Percentiles rank a stretch among this genome's conserved stretches.
Conservation (phyloP, 2,113 vertebrate species). For the Lepus timidus region DNA sequence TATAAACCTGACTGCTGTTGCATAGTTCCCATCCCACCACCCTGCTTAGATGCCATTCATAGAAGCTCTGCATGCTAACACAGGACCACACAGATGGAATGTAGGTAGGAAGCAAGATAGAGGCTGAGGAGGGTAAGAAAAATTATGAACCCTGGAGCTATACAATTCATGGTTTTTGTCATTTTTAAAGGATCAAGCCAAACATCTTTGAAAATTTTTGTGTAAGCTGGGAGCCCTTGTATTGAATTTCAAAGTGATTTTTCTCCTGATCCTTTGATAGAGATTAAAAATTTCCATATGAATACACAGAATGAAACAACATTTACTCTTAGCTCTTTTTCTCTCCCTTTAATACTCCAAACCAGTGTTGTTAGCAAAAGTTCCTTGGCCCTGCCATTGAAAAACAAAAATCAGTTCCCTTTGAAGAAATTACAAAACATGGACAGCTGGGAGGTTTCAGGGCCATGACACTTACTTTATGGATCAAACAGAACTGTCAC, state of each 20-base stretch:
- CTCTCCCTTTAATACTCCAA: constrained; percentile 85
- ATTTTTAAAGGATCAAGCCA: constrained; percentile 88
- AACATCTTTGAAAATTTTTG: constrained; percentile 89
- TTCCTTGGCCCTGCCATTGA: constrained; percentile 76
- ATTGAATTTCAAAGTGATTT: constrained; percentile 89
- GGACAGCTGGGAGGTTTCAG: constrained; percentile 88
- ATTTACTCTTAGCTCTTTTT: constrained; percentile 92
- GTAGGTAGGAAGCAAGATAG: constrained; percentile 37
- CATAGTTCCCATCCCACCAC: constrained; percentile 63
- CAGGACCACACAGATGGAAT: constrained; percentile 82
- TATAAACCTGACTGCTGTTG: constrained; percentile 24
- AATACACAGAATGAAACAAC: constrained; percentile 96
- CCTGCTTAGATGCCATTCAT: constrained; percentile 63
- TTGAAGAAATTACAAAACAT: constrained; percentile 90
- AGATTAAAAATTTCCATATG: constrained; percentile 98
- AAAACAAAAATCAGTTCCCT: constrained; percentile 90
- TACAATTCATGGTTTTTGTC: constrained; percentile 86
- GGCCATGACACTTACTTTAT: constrained; percentile 91
- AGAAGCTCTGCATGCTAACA: constrained; percentile 78
- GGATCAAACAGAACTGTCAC: constrained; percentile 88
- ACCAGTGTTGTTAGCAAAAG: constrained; percentile 83
- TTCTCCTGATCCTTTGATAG: constrained; percentile 90
- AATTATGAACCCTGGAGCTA: constrained; percentile 87
- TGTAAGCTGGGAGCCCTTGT: constrained; percentile 89
- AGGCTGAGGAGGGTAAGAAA: constrained; percentile 82